Evolutionary conservation across 2,888 invertebrate genomes (phyloP).

Genomic region (Coleophora flavipennella): DNA sequence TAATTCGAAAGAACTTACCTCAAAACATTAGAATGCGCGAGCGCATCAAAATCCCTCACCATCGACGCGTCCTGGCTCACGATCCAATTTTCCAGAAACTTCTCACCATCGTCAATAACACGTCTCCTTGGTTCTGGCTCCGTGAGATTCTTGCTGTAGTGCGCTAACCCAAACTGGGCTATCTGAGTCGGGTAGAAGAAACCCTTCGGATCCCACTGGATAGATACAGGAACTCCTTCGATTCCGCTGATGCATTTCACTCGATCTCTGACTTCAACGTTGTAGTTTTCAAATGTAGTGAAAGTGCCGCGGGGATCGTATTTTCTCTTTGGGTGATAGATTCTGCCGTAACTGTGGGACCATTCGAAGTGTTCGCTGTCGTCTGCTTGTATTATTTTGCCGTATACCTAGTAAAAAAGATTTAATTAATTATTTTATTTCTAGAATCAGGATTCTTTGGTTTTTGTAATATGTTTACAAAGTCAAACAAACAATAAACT

Average conservation of each 20-base stretch:
- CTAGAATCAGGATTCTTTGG: too few relatives aligned
- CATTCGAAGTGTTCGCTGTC: slow-evolving; percentile 91
- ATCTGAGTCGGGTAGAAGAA: slow-evolving; percentile 99
- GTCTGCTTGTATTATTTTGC: slow-evolving; percentile 82
- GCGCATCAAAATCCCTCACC: slow-evolving; percentile 73
- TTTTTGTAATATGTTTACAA: too few relatives aligned
- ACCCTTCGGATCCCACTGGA: slow-evolving; percentile 96
- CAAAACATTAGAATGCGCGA: slow-evolving; percentile 74
- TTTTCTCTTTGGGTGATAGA: slow-evolving; percentile 89
- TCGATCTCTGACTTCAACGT: slow-evolving; percentile 95
- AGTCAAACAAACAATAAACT: too few relatives aligned
- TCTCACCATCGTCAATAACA: slow-evolving; percentile 82
- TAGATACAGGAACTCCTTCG: slow-evolving; percentile 96
- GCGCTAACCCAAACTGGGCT: slow-evolving; percentile 97
- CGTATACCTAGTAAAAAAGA: slow-evolving; percentile 77
- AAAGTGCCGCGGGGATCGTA: slow-evolving; percentile 94
- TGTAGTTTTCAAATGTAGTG: slow-evolving; percentile 98
- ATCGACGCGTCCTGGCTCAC: slow-evolving; percentile 80
- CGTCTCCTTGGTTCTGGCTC: slow-evolving; percentile 85
- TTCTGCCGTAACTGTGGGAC: slow-evolving; percentile 94
- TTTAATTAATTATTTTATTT: too few relatives aligned
- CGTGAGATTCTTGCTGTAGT: slow-evolving; percentile 95
- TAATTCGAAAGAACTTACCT: too few relatives aligned
- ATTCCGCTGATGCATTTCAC: slow-evolving; percentile 96
- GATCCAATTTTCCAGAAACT: slow-evolving; percentile 78